Conservation (phyloP, 2,797 vertebrate species). For the Pseudochaenichthys georgianus region DNA sequence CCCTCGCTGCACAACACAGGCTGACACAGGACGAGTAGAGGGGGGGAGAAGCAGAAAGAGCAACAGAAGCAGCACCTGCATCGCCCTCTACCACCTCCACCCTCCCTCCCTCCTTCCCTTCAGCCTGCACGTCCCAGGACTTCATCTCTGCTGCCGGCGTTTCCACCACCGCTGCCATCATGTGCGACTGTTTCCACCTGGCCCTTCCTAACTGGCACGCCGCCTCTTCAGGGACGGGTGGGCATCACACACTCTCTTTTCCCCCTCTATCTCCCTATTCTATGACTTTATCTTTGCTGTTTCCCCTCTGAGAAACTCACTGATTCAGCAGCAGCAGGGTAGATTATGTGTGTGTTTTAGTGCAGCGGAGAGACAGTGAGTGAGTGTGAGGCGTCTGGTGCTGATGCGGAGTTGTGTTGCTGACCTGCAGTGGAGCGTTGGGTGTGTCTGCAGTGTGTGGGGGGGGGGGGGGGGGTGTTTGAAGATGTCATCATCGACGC, state of each 20-base stretch:
- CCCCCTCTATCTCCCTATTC: slow-evolving; percentile 46
- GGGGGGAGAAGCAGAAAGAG: slow-evolving; percentile 37
- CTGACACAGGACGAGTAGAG: slow-evolving; percentile 41
- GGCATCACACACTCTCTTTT: slow-evolving; percentile 77
- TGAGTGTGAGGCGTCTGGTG: slow-evolving; percentile 33
- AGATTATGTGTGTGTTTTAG: slow-evolving; percentile 71
- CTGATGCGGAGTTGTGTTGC: slow-evolving; percentile 75
- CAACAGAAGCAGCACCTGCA: slow-evolving; percentile 52
- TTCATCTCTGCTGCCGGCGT: slow-evolving; percentile 25
- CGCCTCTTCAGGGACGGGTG: slow-evolving; percentile 94
- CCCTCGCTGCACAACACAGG: slow-evolving; percentile 43
- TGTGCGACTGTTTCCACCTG: slow-evolving; percentile 99
- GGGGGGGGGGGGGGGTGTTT: slow-evolving; percentile 41
- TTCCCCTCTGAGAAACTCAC: slow-evolving; percentile 34
- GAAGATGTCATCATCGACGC: slow-evolving; percentile 64
- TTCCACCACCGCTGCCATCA: slow-evolving; percentile 80
- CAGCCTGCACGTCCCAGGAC: slow-evolving; percentile 39
- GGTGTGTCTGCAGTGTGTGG: slow-evolving; percentile 80
- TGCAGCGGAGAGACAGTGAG: slow-evolving; percentile 18
- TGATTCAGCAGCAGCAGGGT: slow-evolving; percentile 70
- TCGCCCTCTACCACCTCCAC: slow-evolving; percentile 26
- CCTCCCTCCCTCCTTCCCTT: slow-evolving; percentile 18
- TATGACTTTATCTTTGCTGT: slow-evolving; percentile 29
- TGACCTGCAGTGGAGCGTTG: slow-evolving; percentile 76
- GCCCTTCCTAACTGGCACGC: slow-evolving; percentile 98